Conservation (phyloP, 2,888 invertebrate genomes). For the Amphipoea oculea region DNA sequence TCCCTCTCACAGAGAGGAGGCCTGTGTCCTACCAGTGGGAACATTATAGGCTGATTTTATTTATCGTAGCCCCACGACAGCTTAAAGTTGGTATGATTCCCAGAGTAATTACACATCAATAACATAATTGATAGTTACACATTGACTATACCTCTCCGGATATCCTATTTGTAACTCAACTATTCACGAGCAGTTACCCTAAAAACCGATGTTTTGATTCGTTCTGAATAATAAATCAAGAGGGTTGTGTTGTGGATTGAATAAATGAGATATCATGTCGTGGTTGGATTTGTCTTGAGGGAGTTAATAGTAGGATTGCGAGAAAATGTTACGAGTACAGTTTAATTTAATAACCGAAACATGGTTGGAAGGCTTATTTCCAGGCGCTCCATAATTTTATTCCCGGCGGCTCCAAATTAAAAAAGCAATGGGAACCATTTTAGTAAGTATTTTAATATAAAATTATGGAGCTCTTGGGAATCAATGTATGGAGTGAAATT, state of each 20-base stretch:
- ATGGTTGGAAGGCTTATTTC: not conserved
- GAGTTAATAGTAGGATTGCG: not conserved
- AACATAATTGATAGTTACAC: constrained; percentile 30
- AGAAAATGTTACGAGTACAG: too few species aligned
- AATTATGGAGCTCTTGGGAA: too few species aligned
- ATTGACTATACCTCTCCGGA: not conserved
- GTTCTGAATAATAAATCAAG: constrained; percentile 43
- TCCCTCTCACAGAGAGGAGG: too few species aligned
- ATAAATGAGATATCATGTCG: not conserved
- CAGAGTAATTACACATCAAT: constrained; percentile 36
- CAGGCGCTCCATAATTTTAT: too few species aligned
- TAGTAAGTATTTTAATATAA: too few species aligned
- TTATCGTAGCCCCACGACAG: not conserved
- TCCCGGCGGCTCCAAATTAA: too few species aligned
- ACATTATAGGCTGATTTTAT: too few species aligned
- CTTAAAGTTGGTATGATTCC: not conserved
- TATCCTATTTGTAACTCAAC: constrained; percentile 16
- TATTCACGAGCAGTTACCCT: constrained; percentile 5
- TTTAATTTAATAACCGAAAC: constrained; percentile 6
- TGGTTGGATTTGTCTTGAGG: not conserved
- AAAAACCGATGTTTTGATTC: constrained; percentile 28
- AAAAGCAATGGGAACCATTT: too few species aligned
- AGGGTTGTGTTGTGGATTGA: constrained; percentile 7
- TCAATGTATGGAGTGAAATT: too few species aligned
- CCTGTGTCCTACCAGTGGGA: too few species aligned